These are phyloP conservation scores for Pseudorhombus dupliciocellatus DNA, from an alignment of 2,113 vertebrate genomes.

Conservation along the genomic window DNA sequence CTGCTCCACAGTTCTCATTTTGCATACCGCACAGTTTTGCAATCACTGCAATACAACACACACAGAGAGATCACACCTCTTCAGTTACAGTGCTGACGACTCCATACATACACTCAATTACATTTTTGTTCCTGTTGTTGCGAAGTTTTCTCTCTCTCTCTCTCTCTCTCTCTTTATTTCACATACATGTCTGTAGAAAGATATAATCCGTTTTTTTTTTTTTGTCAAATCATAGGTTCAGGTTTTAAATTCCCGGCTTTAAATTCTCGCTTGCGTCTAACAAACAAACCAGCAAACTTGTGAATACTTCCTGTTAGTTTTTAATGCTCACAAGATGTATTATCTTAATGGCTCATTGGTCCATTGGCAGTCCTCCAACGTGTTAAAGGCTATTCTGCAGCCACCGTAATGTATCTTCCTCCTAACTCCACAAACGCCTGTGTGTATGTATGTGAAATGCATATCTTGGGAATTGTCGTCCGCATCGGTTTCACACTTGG, in stretches of 20 bases:
- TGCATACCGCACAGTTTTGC: slow-evolving; percentile 33
- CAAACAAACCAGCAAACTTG: slow-evolving; percentile 24
- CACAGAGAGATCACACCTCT: slow-evolving; percentile 31
- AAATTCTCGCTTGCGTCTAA: slow-evolving; percentile 8
- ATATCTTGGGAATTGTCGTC: too few relatives aligned
- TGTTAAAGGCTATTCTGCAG: slow-evolving; percentile 31
- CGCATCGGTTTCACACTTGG: too few relatives aligned
- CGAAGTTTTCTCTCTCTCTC: neutral
- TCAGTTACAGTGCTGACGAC: slow-evolving; percentile 30
- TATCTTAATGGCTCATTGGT: slow-evolving; percentile 52
- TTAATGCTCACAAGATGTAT: slow-evolving; percentile 16
- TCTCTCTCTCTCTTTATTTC: neutral
- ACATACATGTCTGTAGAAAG: neutral
- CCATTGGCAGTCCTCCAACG: slow-evolving; percentile 40
- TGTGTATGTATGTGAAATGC: too few relatives aligned
- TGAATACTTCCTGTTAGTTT: slow-evolving; percentile 38
- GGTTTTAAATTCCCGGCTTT: neutral
- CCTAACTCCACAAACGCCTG: too few relatives aligned
- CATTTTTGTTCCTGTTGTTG: neutral
- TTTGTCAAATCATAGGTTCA: slow-evolving; percentile 13
- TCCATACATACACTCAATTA: slow-evolving; percentile 27
- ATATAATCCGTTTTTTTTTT: neutral
- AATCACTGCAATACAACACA: slow-evolving; percentile 17
- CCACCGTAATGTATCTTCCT: slow-evolving; percentile 5
- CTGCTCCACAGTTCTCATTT: slow-evolving; percentile 34